Conservation (phyloP, 1,140 invertebrate species). For the Leptonema lineaticorne region DNA sequence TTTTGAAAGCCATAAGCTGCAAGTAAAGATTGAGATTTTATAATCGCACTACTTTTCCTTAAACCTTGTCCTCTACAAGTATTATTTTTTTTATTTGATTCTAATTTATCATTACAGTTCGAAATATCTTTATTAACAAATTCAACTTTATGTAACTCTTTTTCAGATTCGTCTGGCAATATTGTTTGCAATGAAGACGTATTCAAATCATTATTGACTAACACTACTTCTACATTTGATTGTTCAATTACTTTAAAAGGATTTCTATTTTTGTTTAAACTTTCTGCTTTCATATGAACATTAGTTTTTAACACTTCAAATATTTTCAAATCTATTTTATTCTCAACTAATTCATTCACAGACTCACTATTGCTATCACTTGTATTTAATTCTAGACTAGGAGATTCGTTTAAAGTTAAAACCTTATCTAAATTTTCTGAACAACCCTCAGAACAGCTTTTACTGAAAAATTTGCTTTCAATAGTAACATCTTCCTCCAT, state of each 20-base stretch:
- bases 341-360: background rate
- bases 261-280: too few relatives aligned
- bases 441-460: background rate
- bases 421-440: too few relatives aligned
- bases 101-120: too few relatives aligned
- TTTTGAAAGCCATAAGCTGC: conserved; percentile 54
- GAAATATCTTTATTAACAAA: background rate
- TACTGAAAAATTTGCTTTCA: conserved; percentile 53
- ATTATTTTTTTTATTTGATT: background rate
- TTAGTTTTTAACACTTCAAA: too few relatives aligned
- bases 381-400: background rate
- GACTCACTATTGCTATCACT: background rate
- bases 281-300: too few relatives aligned
- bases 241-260: conserved; percentile 27
- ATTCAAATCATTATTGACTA: too few relatives aligned
- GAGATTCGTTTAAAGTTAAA: too few relatives aligned
- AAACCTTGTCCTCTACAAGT: conserved; percentile 44
- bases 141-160: background rate
- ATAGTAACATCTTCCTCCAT: conserved; percentile 48
- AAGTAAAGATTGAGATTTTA: conserved; percentile 50
- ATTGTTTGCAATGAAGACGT: too few relatives aligned
- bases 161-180: background rate
- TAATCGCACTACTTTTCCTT: conserved; percentile 42
- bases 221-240: too few relatives aligned
- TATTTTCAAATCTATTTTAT: too few relatives aligned